Conservation (phyloP, 30 jellyfish, hydroid and myxozoan genomes). For the Clytia hemisphaerica region DNA sequence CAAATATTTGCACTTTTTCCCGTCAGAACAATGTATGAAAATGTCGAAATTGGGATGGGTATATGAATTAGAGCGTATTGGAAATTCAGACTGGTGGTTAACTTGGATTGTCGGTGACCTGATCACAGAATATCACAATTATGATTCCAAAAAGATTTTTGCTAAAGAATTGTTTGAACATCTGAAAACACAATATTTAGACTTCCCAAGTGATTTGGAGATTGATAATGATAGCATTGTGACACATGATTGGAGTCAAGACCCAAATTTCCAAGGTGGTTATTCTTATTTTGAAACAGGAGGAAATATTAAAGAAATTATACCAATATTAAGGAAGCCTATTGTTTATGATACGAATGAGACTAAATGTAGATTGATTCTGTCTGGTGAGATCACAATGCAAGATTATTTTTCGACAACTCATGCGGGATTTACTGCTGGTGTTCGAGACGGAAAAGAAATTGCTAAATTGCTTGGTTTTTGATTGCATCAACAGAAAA, state of each 20-base stretch:
- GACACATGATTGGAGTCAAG: background rate
- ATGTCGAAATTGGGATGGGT: background rate
- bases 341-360: background rate
- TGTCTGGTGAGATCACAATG: conserved; percentile 28
- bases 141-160: background rate
- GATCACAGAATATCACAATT: background rate
- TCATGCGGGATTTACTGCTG: conserved; percentile 9
- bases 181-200: background rate
- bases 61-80: background rate
- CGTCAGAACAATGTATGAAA: too few relatives aligned
- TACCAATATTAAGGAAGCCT: conserved; percentile 2
- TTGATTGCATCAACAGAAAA: too few relatives aligned
- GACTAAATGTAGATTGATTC: background rate
- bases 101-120: background rate
- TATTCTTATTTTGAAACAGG: conserved; percentile 13
- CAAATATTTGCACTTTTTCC: too few relatives aligned
- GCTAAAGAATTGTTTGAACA: background rate
- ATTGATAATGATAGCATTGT: background rate
- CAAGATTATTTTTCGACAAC: conserved; percentile 9
- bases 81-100: conserved; percentile 20
- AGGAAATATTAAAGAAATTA: background rate
- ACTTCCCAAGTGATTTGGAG: background rate
- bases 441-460: conserved; percentile 19
- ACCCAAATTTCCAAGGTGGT: conserved; percentile 13
- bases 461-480: too few relatives aligned